Evolutionary conservation across 2,113 vertebrate species (phyloP), one percentile per base, ranked within the genome.

Genomic region (Tympanuchus pallidicinctus): DNA sequence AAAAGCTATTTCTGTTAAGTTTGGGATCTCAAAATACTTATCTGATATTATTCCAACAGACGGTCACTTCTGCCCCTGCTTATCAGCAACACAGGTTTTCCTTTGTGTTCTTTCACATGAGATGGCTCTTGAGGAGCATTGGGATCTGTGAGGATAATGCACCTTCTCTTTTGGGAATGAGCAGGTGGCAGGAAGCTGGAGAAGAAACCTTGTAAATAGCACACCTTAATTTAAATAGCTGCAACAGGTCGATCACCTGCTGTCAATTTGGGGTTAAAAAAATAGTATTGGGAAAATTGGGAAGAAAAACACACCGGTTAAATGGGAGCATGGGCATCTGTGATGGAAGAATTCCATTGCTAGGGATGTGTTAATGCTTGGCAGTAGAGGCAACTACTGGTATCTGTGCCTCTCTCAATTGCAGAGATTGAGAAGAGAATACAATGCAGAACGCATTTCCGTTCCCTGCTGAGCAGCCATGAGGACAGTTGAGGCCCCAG

Each of bases 21-120:
- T 25, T 45, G 47, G 30, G 43, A 65, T 87, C 36, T 92, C 75
- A 76, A 74, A 91, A 88, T 82, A 92, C 73, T 82, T 87, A 79
- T 72, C 22, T 82, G 66, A 38, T 91, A 32, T 82, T 93, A 61
- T 61, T 90, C 38, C 32, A 90, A 42, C 16, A 67, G 70, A 77
- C 89, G 52, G 59, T 94, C 61, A 48, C 47, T 48, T 10, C 47
- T 40, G 60, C 78, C 66, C 38, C 54, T 0, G 34, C 89, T 84
- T 85, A 64, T 67, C 30, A 82, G 82, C 59, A 92, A 76, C 63
- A 6, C 1, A 25, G 24, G 3, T 42, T 65, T 86, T 45, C 6
- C 16, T 45, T 24, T 69, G 45, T 43, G 15, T 50, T 24, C 6
- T 65, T 73, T 61, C 60, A 59, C 89, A 57, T n/a, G 32, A 79